phyloP scores from a whole-genome alignment of 37 sponge, comb jelly and placozoan species.

The Axinella damicornis region DNA sequence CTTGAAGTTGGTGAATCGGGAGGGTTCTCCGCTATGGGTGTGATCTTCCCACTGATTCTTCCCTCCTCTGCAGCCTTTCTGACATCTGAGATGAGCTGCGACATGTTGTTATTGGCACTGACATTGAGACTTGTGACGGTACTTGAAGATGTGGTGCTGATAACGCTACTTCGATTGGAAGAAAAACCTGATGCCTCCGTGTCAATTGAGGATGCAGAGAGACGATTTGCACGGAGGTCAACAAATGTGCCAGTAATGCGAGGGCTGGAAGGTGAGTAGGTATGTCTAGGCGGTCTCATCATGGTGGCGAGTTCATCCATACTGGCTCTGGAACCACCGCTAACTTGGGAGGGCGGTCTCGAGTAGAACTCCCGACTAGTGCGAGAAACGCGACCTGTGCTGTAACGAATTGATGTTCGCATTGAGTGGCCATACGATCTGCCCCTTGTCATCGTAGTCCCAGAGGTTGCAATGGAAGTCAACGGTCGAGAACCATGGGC shows the following conservation, averaged over 20 bases:
- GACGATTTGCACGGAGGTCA: background rate
- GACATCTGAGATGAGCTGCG: background rate
- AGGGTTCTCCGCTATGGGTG: background rate
- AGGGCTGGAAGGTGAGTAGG: background rate
- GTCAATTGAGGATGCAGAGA: no score
- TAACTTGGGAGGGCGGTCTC: background rate
- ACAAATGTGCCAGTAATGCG: slow-evolving; percentile 12
- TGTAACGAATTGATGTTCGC: slow-evolving; percentile 37
- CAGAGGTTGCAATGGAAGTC: slow-evolving; percentile 17
- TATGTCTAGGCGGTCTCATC: background rate
- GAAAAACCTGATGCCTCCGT: background rate
- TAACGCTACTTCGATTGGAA: slow-evolving; percentile 42
- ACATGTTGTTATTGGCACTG: background rate
- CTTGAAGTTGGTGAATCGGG: background rate
- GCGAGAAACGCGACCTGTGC: background rate
- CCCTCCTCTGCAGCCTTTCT: background rate
- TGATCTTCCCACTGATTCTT: background rate
- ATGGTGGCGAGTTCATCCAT: background rate
- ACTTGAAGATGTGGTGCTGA: slow-evolving; percentile 30
- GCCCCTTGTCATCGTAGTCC: slow-evolving; percentile 13
- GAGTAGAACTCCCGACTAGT: background rate
- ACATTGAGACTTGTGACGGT: slow-evolving; percentile 9
- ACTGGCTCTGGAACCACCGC: background rate
- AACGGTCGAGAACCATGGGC: slow-evolving; percentile 28
- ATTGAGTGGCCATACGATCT: slow-evolving; percentile 40